Evolutionary conservation across 2,797 vertebrate genomes (phyloP), one percentile per base, ranked within the genome.

Genomic region (Mastacembelus armatus): DNA sequence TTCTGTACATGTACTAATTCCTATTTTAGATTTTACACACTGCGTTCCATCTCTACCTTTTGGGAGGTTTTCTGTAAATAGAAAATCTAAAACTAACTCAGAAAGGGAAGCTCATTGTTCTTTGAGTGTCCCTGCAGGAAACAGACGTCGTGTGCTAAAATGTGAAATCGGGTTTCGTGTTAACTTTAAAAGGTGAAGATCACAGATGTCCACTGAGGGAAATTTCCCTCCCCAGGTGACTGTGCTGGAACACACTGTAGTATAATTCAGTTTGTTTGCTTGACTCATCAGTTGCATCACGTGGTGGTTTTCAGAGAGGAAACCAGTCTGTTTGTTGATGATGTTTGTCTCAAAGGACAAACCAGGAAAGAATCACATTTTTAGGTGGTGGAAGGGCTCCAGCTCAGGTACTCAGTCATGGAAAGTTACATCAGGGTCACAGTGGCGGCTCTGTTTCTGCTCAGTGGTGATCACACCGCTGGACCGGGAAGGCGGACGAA

Each of bases 401-500:
- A 57, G 47, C 60, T 64, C 72, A 72, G 78, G 77, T 74, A 48
- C 18, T 10, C 21, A 14, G 27, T 71, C 59, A 55, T 74, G 76
- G 78, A 85, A 81, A 77, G 64, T 74, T 77, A 48, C 62, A 42
- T 57, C 38, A 10, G 67, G 43, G 50, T 52, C 66, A 66, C 83
- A 82, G 70, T 43, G 40, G 19, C 7, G n/a, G 35, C 67, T 79
- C 60, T 78, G 73, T 77, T 33, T 47, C n/a, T n/a, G n/a, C n/a
- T 26, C 42, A 43, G 27, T 42, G 21, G 36, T 50, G 58, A 54
- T 59, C 38, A 2, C n/a, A 24, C 52, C n/a, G 12, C 32, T 36
- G 10, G 40, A 42, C 11, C 1, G 4, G 14, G 32, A 48, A 14
- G 48, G 30, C 6, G 43, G 33, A 60, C 4, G 12, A 26, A 56